Base-by-base conservation (phyloP, 30 jellyfish, hydroid and myxozoan species). In the Aurelia sp. region DNA sequence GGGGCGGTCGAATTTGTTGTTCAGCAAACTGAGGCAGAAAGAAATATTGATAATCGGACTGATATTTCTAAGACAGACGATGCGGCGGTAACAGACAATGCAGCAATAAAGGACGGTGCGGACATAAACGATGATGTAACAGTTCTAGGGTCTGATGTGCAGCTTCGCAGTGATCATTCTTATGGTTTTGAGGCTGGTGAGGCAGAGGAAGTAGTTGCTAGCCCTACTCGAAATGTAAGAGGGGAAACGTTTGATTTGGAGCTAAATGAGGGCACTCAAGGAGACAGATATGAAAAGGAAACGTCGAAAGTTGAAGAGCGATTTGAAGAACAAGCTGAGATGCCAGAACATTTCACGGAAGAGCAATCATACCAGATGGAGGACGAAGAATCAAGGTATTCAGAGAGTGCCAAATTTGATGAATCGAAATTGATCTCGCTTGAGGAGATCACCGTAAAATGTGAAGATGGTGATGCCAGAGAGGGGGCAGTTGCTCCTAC, bases 401-500 rank as follows among this genome's bases (percentile, higher is more conserved):
- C 79, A 21, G 89, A 78, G 73, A 62, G 71, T 63, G 72, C 72
- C 33, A 84, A 69, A 62, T 84, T 84, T 33, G 87, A 84, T 62
- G 93, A 84, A 51, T 70, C 79, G 19, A 84, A 72, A 44, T 75
- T 84, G 35, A 66, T 35, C 9, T 76, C 93, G 1, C 63, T 84
- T 76, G 93, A 84, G 17, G 93, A 84, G 11, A 84, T 84, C 27
- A 19, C 93, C 10, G 93, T 86, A 41, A 84, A 84, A 66, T 84
- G 80, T 53, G 73, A 73, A 66, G 87, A 84, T 9, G 93, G 73
- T 22, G 93, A 84, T 50, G 40, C 74, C 63, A 73, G 93, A 60
- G 93, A 84, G 66, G 93, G 93, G 16, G 93, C 93, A 0, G 82
- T 84, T 22, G 93, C 93, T 8, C 93, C 93, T 7, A 71, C 93